Evolutionary conservation across 2,113 vertebrate species (phyloP).

Genomic region (Gallinago paraguaiae): DNA sequence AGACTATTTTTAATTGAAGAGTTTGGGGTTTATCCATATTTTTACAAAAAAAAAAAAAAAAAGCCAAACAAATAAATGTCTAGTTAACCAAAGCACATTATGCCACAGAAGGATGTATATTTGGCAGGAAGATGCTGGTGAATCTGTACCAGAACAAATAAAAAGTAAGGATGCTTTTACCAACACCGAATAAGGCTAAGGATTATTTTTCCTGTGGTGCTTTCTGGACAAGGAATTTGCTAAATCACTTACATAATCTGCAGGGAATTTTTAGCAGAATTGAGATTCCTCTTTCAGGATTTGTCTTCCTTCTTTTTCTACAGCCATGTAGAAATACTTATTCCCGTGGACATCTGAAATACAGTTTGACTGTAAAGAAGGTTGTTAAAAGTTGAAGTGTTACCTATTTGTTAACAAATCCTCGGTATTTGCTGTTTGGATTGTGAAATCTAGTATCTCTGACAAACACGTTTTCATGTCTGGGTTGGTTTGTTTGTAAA

Average conservation of each 20-base stretch:
- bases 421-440: neutral
- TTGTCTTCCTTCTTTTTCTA: neutral
- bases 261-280: neutral
- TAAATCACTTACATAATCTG: neutral
- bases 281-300: neutral
- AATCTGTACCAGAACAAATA: neutral
- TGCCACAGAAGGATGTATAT: neutral
- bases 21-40: neutral
- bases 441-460: neutral
- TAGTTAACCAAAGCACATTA: neutral
- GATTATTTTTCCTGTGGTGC: neutral
- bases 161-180: neutral
- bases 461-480: neutral
- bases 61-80: neutral
- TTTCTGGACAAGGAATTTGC: neutral
- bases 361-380: neutral
- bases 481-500: neutral
- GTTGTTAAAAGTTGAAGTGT: neutral
- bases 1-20: neutral
- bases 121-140: neutral
- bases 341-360: neutral
- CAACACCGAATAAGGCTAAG: neutral
- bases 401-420: neutral
- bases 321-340: neutral
- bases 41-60: neutral